Conservation (phyloP, 2,888 invertebrate genomes). For the Andrena bicolor region DNA sequence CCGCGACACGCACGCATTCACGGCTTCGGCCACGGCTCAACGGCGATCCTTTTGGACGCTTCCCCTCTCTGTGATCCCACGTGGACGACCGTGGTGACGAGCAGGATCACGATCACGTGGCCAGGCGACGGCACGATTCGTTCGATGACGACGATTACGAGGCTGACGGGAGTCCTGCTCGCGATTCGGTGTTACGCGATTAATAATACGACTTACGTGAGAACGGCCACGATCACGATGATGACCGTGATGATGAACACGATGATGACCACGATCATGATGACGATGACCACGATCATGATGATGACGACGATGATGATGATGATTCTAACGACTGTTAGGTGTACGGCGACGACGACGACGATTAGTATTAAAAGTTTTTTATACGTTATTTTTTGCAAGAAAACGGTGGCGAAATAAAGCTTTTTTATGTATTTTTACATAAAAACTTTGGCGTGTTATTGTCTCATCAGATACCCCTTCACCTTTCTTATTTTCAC, state of each 20-base stretch:
- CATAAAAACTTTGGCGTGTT: constrained; percentile 76
- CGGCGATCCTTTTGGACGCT: constrained; percentile 58
- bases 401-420: constrained; percentile 85
- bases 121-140: constrained; percentile 10
- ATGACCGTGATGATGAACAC: constrained; percentile 51
- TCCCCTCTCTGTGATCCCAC: constrained; percentile 61
- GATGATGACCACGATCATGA: constrained; percentile 61
- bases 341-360: constrained; percentile 70
- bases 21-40: constrained; percentile 62
- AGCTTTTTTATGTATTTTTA: constrained; percentile 85
- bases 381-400: constrained; percentile 84
- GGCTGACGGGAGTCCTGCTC: constrained; percentile 54
- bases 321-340: constrained; percentile 69
- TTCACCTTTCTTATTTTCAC: no score
- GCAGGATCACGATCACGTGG: constrained; percentile 52
- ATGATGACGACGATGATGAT: constrained; percentile 65
- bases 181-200: constrained; percentile 63
- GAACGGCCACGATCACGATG: constrained; percentile 43
- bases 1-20: constrained; percentile 68
- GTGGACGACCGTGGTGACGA: constrained; percentile 63
- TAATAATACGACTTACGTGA: constrained; percentile 60
- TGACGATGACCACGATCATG: constrained; percentile 62
- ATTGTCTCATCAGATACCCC: not conserved
- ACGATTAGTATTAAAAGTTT: constrained; percentile 74
- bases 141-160: constrained; percentile 46